A percentile compares a stretch with the other conserved stretches of the same genome.
These are phyloP conservation scores for Notothenia rossii DNA, from an alignment of 2,113 vertebrate species.

Conservation along the genomic window DNA sequence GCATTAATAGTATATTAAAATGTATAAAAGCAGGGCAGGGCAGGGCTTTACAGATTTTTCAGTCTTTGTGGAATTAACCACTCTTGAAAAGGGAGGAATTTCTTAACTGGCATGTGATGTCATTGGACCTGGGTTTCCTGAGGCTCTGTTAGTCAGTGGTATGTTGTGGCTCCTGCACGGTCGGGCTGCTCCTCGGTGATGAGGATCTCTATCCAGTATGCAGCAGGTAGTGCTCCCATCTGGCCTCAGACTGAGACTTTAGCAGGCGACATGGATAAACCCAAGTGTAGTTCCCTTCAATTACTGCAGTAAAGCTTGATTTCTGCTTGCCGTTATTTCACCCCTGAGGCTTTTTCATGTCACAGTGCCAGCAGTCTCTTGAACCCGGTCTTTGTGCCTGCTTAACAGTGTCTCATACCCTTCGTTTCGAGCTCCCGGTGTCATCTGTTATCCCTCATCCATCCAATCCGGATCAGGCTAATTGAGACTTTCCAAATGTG, in stretches of 20 bases:
- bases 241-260: conserved; percentile 15
- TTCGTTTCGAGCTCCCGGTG: neutral
- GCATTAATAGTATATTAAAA: conserved; percentile 14
- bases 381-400: conserved; percentile 16
- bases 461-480: conserved; percentile 9
- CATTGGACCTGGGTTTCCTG: conserved; percentile 9
- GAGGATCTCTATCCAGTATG: conserved; percentile 29
- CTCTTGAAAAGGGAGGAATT: neutral
- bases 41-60: neutral
- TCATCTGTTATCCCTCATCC: conserved; percentile 6
- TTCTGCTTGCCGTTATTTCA: conserved; percentile 32
- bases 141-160: neutral
- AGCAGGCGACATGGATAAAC: conserved; percentile 21
- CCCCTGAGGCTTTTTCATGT: conserved; percentile 25
- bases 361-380: conserved; percentile 34
- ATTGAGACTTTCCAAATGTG: conserved; percentile 22
- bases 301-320: conserved; percentile 48
- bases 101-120: conserved; percentile 20
- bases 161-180: conserved; percentile 17
- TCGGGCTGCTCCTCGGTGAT: conserved; percentile 17
- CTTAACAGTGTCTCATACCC: neutral
- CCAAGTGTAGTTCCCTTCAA: conserved; percentile 45
- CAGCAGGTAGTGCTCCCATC: conserved; percentile 28
- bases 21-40: neutral
- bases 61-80: neutral